Base-by-base conservation (phyloP, 2,888 invertebrate genomes). In the Diaprepes abbreviatus region DNA sequence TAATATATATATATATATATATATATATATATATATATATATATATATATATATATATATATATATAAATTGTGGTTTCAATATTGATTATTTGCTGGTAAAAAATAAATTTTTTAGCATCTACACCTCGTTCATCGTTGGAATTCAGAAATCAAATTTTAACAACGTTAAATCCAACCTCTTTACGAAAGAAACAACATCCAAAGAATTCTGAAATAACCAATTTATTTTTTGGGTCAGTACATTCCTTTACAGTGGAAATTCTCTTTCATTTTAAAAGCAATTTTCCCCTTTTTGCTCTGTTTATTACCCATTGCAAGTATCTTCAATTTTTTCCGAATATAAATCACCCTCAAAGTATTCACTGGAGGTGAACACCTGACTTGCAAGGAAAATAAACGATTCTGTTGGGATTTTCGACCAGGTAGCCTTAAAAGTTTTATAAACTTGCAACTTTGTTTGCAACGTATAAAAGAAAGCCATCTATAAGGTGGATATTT, bases 371-470 rank as follows among this genome's bases (percentile, higher is more conserved):
- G 36, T 54, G 55, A 64, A 55, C 64, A 55, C 55, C 55, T 54
- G 64, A 64, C 64, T 55, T 55, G 55, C 50, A 36, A 38, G 17
- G 55, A 50, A 55, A 66, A 66, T 66, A 58, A 58, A 66, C 58
- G 58, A 38, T 55, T 12, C 66, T 17, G 14, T 50, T 35, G 66
- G 66, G 66, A 50, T 28, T 66, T 66, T 50, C 36, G 66, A 48
- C 66, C 50, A 58, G 66, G 58, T 58, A 48, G 14, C 45, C 38
- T 58, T 66, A 57, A 59, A 66, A 58, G 28, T 66, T 66, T 66
- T 66, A 66, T 58, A 58, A 66, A 66, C 48, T 66, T 66, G 50
- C 48, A 55, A 55, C 55, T 64, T 64, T 60, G 45, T 59, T 59
- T 54, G 45, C n/a, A 57, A 43, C 16, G 57, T 21, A 57, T 38